Evolutionary conservation across 2,113 vertebrate genomes (phyloP).

Genomic region (Eclectus roratus): DNA sequence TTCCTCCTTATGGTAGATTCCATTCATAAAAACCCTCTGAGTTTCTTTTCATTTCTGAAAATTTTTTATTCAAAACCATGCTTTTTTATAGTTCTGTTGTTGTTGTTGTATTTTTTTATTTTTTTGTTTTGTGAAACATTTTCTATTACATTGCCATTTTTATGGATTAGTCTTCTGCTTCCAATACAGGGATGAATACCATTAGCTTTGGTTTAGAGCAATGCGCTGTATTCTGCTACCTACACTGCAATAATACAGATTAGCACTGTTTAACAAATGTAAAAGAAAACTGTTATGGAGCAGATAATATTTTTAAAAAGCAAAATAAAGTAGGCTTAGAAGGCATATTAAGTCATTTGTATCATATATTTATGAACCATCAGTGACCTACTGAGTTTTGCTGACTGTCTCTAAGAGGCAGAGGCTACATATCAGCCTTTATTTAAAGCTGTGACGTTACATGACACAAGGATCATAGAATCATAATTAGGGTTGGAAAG

Average conservation of each 20-base stretch:
- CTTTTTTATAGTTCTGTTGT: neutral
- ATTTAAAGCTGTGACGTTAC: neutral
- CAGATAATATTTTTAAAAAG: neutral
- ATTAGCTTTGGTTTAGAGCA: neutral
- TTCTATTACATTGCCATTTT: neutral
- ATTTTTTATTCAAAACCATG: neutral
- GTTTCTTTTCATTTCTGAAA: neutral
- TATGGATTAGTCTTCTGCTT: neutral
- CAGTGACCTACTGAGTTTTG: neutral
- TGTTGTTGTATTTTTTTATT: neutral
- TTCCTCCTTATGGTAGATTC: neutral
- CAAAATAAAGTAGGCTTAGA: neutral
- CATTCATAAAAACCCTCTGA: neutral
- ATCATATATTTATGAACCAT: neutral
- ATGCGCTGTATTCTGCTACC: neutral
- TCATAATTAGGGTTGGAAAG: too few relatives aligned
- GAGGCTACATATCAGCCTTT: neutral
- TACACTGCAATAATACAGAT: neutral
- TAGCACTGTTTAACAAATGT: neutral
- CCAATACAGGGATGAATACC: neutral
- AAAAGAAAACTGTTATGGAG: neutral
- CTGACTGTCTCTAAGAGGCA: neutral
- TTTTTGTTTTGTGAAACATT: neutral
- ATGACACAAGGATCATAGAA: neutral
- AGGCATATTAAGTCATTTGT: neutral